Evolutionary conservation across 1,140 invertebrate genomes (phyloP), one percentile per base, ranked within the genome.

Genomic region (Uloborus diversus): DNA sequence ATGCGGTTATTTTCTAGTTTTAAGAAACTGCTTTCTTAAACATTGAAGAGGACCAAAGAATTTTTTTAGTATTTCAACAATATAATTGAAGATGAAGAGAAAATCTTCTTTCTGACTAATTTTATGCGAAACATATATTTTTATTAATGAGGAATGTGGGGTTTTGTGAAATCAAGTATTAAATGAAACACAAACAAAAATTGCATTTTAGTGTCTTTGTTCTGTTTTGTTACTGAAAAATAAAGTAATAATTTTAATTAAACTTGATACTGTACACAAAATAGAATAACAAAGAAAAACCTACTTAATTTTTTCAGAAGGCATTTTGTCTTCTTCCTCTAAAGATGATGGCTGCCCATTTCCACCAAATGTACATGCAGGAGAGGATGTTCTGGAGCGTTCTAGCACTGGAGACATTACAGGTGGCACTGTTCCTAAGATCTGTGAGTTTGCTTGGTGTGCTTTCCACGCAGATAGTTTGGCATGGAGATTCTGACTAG

Each of bases 381-480:
- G 56, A 5, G 59, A 80, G 32, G 68, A 30, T n/a, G 68, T 69
- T 30, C 61, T 62, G 1, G 79, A 71, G 27, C 59, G 20, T 23
- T 71, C 57, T 25, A 64, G 23, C 1, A 80, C 64, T 5, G 79
- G 49, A 7, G 79, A 80, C 66, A 69, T 69, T 4, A 37, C 17
- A 13, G 64, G 35, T 25, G 61, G 30, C 14, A 51, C 32, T n/a
- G 35, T 37, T 17, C 23, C 14, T 11, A 25, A 4, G 35, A 56
- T 20, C 23, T 32, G 30, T 4, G 13, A 13, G 27, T 35, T 70
- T 11, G 64, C 3, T 33, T 79, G 76, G n/a, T 37, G 61, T 30
- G 65, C 65, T 61, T 79, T 68, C 65, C 65, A 69, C 1, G 64
- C 76, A 23, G 53, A 25, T 1, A 79, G 33, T 20, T 69, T 79